Evolutionary conservation across 2,797 vertebrate genomes (phyloP), one percentile per base, ranked within the genome.

Genomic region (Esox lucius): DNA sequence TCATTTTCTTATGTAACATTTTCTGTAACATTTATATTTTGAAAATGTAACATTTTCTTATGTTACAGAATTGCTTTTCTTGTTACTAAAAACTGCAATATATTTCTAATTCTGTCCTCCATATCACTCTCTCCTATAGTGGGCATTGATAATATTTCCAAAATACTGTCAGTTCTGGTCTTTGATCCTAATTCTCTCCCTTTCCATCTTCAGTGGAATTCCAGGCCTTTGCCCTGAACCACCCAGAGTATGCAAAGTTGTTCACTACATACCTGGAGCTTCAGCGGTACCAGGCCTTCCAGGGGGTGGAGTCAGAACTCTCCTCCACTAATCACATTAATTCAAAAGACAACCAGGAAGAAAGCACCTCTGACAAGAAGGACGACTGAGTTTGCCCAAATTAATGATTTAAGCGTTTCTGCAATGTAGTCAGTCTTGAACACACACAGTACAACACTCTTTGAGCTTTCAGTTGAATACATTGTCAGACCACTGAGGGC

Each of bases 191-290:
- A 73, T 13, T 59, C 67, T 77, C 49, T 49, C 64, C 71, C 6
- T 72, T 15, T 75, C 51, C 19, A 17, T 56, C 19, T 67, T 17
- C 82, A 99, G 98, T 84, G 83, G 96, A 98, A 83, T 99, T 99
- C 89, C 93, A 94, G 81, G 72, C 90, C 72, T 99, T 98, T 78
- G 95, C 97, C 68, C 83, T 91, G 42, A 94, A 86, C 64, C 97
- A 97, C 83, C 98, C 98, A 0, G 96, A 96, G 84, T 99, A 99
- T 7, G 96, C 96, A 76, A 97, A 97, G 80, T 91, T 99, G 68
- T 99, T 99, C 84, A 98, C 97, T 56, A 97, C 96, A 0, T 99
- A 99, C 85, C 87, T 99, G 69, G 97, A 99, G 70, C 95, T 99
- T 0, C 98, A 99, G 91, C 91, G 96, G 0, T 93, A 95, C 88